Base-by-base conservation (phyloP, 1,140 invertebrate genomes). In the Marisa cornuarietis region DNA sequence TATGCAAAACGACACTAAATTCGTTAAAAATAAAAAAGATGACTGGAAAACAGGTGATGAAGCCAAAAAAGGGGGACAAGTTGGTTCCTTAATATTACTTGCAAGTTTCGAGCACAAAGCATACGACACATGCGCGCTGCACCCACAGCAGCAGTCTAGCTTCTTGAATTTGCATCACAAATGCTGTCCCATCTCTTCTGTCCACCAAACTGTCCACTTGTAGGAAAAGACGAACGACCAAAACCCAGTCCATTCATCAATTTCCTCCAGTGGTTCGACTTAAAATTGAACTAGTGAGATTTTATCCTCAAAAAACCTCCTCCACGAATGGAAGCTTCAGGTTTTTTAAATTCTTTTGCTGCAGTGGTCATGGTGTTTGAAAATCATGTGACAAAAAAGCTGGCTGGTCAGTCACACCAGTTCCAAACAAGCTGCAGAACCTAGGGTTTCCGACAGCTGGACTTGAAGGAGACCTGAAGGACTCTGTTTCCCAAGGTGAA, bases 401-500 rank as follows among this genome's bases (percentile, higher is more conserved):
- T 76, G 74, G 26, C 65, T 49, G 62, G 61, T 76, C 13, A 24
- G 20, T 73, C 51, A n/a, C 51, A 72, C 49, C 16, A 52, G 13
- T 74, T 58, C 54, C 54, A 58, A 58, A 58, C 54, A 58, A 63
- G 71, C 58, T 66, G 24, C 51, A 42, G 66, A 24, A 18, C 13
- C 79, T 76, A 90, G 51, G 88, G 81, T 76, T 92, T 91, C 85
- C 90, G 90, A 80, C 92, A 92, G 85, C 92, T 92, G 76, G 89
- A 88, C 85, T 91, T 91, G 94, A 99, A 99, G 91, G 97, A 98
- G 88, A 99, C 98, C 93, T 99, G 98, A 86, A 99, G 94, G 82
- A 99, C 96, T 77, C 98, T 94, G 92, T 98, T 99, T 87, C 97
- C 97, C 84, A 99, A 93, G 82, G 96, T 97, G 92, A 98, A 99